These are phyloP conservation scores for Aurelia sp. DNA, from an alignment of 30 jellyfish, hydroid and myxozoan genomes.

Conservation along the genomic window DNA sequence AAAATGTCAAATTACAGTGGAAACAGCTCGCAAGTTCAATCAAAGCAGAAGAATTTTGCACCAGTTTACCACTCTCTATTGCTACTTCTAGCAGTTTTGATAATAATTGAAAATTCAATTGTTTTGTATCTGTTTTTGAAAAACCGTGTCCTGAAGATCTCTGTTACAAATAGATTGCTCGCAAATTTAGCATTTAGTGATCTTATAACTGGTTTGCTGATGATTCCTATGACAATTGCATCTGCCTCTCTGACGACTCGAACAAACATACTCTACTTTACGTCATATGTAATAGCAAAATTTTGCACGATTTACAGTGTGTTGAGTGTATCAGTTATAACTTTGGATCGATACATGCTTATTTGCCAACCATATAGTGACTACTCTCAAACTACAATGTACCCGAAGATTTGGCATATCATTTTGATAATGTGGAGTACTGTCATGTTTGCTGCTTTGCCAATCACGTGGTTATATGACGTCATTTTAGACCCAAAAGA, in stretches of 20 bases:
- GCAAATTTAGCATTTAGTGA: slow-evolving; percentile 70
- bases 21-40: not conserved
- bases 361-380: slow-evolving; percentile 46
- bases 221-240: slow-evolving; percentile 49
- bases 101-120: not conserved
- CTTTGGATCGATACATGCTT: slow-evolving; percentile 37
- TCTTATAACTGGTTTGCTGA: slow-evolving; percentile 21
- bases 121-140: slow-evolving; percentile 28
- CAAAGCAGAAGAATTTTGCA: not conserved
- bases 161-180: slow-evolving; percentile 28
- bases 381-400: not conserved
- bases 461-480: slow-evolving; percentile 54
- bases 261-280: slow-evolving; percentile 29
- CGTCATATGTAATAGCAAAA: slow-evolving; percentile 39
- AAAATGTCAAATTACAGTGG: not conserved
- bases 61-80: slow-evolving; percentile 48
- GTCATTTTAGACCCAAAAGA: slow-evolving; percentile 13
- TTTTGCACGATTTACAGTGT: slow-evolving; percentile 44
- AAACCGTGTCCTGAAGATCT: slow-evolving; percentile 11
- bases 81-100: slow-evolving; percentile 27
- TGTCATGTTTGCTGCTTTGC: slow-evolving; percentile 21
- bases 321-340: slow-evolving; percentile 23
- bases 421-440: not conserved
- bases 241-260: slow-evolving; percentile 42
- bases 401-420: slow-evolving; percentile 19